Evolutionary conservation across 2,888 invertebrate species (phyloP).

Genomic region (Latrodectus elegans): DNA sequence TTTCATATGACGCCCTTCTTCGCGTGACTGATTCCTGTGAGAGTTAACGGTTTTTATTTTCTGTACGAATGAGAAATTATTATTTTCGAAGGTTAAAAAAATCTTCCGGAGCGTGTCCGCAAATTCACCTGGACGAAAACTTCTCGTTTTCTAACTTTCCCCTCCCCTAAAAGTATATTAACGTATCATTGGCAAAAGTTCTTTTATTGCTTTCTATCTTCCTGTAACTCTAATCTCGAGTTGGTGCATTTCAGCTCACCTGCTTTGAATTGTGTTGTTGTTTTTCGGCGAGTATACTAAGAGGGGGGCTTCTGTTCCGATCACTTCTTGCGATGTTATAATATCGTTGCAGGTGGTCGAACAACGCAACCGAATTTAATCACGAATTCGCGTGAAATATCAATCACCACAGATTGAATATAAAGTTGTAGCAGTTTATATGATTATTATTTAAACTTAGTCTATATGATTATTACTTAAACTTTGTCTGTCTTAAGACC

Average conservation of each 20-base stretch:
- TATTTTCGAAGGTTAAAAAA: constrained; percentile 44
- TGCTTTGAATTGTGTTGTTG: not conserved
- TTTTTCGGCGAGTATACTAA: not conserved
- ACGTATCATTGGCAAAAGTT: constrained; percentile 22
- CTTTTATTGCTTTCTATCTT: not conserved
- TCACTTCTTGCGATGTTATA: no score
- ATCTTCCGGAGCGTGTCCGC: constrained; percentile 52
- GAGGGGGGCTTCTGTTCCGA: no score
- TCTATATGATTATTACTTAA: no score
- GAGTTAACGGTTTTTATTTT: constrained; percentile 60
- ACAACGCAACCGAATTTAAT: no score
- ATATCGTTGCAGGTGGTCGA: no score
- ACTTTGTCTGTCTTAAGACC: no score
- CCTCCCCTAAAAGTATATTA: constrained; percentile 16
- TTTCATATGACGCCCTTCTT: constrained; percentile 14
- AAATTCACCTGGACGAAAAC: constrained; percentile 50
- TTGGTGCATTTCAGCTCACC: not conserved
- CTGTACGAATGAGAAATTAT: constrained; percentile 54
- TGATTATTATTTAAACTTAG: no score
- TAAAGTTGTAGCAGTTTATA: no score
- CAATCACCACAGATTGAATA: no score
- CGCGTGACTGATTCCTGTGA: constrained; percentile 55
- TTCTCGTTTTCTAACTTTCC: constrained; percentile 28
- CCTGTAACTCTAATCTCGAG: not conserved
- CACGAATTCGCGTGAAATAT: no score